Percentiles rank a stretch among this genome's conserved stretches.
Conservation (phyloP, 2,113 vertebrate genomes). For the Heliornis fulica region DNA sequence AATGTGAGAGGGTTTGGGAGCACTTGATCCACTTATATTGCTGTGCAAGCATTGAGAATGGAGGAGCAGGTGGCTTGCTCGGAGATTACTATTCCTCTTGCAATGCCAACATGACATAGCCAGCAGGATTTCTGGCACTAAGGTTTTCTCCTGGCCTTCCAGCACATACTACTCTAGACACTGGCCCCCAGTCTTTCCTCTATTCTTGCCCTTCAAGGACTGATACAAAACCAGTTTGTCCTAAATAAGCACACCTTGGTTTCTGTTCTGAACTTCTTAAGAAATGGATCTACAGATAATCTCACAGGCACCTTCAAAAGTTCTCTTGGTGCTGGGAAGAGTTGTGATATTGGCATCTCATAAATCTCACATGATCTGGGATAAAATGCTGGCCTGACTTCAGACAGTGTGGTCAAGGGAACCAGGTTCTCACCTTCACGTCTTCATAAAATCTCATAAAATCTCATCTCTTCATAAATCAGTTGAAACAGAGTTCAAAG, state of each 20-base stretch:
- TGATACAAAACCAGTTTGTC: not conserved
- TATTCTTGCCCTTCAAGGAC: not conserved
- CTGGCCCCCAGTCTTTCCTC: not conserved
- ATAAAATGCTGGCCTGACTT: not conserved
- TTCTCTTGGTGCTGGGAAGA: not conserved
- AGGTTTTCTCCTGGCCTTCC: not conserved
- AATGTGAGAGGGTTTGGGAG: not conserved
- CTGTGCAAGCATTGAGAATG: not conserved
- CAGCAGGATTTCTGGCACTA: not conserved
- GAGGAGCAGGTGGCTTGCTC: not conserved
- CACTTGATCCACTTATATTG: accelerated
- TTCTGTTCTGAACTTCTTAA: not conserved
- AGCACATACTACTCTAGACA: not conserved
- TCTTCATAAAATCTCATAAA: not conserved
- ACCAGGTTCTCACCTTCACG: not conserved
- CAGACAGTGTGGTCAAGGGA: not conserved
- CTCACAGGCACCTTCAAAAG: not conserved
- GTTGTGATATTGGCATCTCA: not conserved
- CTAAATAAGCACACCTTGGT: not conserved
- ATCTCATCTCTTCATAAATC: not conserved
- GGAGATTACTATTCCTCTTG: not conserved
- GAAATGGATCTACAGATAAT: not conserved
- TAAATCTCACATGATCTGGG: not conserved
- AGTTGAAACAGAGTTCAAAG: not conserved
- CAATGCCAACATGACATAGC: not conserved